Conservation (phyloP, 1,140 invertebrate species). For the Elysia chlorotica region DNA sequence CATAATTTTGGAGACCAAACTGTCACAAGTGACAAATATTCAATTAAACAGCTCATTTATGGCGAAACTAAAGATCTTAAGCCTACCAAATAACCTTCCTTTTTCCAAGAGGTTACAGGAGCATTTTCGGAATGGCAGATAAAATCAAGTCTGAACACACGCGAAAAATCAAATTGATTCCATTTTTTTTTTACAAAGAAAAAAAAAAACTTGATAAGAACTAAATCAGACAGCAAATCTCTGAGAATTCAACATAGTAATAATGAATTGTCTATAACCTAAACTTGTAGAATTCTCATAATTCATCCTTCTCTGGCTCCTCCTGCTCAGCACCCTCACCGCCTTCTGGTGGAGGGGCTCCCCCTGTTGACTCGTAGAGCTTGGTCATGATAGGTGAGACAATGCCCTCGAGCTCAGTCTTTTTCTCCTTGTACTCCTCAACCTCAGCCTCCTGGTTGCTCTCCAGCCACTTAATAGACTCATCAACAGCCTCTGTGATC, state of each 20-base stretch:
- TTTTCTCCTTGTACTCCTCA: conserved; percentile 94
- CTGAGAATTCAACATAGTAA: background rate
- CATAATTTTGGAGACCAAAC: too few species aligned
- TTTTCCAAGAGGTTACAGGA: background rate
- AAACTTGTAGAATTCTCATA: conserved; percentile 27
- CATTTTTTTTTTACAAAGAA: background rate
- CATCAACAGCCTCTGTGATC: conserved; percentile 93
- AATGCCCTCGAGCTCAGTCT: conserved; percentile 94
- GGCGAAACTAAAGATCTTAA: background rate
- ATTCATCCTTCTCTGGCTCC: conserved; percentile 41
- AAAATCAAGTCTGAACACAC: background rate
- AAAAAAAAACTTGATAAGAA: background rate
- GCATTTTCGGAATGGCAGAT: background rate
- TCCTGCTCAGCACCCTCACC: conserved; percentile 18
- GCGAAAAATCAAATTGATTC: background rate
- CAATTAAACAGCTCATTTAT: background rate
- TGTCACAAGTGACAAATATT: background rate
- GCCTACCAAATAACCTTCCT: background rate
- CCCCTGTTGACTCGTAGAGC: conserved; percentile 85
- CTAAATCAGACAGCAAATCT: background rate
- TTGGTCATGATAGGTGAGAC: conserved; percentile 98
- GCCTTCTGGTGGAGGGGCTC: conserved; percentile 33
- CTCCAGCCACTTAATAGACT: conserved; percentile 98
- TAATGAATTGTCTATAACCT: background rate
- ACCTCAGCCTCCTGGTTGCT: conserved; percentile 92